Evolutionary conservation across 2,113 vertebrate genomes (phyloP), one percentile per base, ranked within the genome.

Genomic region (Elephas maximus): DNA sequence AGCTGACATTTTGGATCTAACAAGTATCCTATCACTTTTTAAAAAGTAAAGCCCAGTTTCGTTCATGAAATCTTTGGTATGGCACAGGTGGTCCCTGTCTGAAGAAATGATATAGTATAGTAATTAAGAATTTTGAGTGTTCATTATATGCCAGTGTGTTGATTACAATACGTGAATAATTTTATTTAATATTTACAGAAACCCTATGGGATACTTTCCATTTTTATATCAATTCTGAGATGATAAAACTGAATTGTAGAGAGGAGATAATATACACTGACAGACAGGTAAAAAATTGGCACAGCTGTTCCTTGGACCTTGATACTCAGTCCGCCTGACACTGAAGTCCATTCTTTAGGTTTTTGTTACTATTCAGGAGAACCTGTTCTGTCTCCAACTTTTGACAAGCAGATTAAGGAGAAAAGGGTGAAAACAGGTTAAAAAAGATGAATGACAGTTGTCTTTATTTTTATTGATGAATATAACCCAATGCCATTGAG

Each of bases 131-230:
- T 62, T 62, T 85, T 85, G 8, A 91, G n/a, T 21, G 60, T 62
- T 9, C 78, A 11, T 45, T 82, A 20, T 83, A 14, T 90, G 62
- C 24, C 8, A 65, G 9, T 6, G 80, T 90, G 7, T 71, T 57
- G 37, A 83, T 7, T 90, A 0, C 79, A 60, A 63, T 83, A 57
- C 87, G 63, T 76, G 57, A 93, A 80, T 91, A 62, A 84, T 63
- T 82, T 87, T 17, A 95, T 37, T 20, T 81, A 84, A 78, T 62
- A 17, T 84, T 96, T 95, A 65, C 0, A 80, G 53, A 90, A 83
- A 79, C 12, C 11, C 11, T 82, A 37, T 44, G 60, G 23, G 21
- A 62, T 62, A 21, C 5, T 62, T 62, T 21, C 60, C 21, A 62
- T 44, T 95, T 86, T 78, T 44, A 12, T n/a, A 0, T 8, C 6